Conservation (phyloP, 2,797 vertebrate species). For the Pelodytes ibericus region DNA sequence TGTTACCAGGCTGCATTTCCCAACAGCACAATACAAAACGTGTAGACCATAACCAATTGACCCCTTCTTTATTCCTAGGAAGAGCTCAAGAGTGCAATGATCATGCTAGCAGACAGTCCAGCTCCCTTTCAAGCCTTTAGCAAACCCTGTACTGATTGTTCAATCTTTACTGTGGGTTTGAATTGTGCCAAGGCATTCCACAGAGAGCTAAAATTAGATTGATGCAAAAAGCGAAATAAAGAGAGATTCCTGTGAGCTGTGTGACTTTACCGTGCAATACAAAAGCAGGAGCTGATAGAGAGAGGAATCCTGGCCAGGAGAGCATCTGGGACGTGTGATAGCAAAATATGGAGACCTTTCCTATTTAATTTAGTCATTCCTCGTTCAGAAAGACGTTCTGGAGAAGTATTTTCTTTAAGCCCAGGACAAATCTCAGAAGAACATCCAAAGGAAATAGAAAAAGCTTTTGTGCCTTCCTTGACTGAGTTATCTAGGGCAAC, state of each 20-base stretch:
- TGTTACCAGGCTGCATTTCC: constrained; percentile 17
- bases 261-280: constrained; percentile 32
- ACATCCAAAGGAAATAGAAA: constrained; percentile 40
- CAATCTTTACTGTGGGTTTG: constrained; percentile 16
- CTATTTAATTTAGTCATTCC: constrained; percentile 38
- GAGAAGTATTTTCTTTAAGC: constrained; percentile 26
- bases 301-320: constrained; percentile 39
- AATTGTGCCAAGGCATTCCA: constrained; percentile 39
- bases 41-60: constrained; percentile 9
- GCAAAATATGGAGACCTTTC: constrained; percentile 31
- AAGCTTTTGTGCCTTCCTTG: constrained; percentile 37
- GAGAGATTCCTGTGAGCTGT: constrained; percentile 11
- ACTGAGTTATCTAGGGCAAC: constrained; percentile 48
- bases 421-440: constrained; percentile 7
- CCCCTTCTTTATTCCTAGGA: background rate
- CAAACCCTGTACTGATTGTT: constrained; percentile 34
- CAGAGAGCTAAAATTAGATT: constrained; percentile 44
- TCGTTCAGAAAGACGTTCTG: constrained; percentile 17
- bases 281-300: constrained; percentile 35
- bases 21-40: constrained; percentile 12
- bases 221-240: constrained; percentile 3
- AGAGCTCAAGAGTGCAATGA: constrained; percentile 8
- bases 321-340: constrained; percentile 52
- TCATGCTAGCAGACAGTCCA: constrained; percentile 14
- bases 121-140: constrained; percentile 12